Percentiles rank a stretch among this genome's conserved stretches.
phyloP scores from a whole-genome alignment of 2,797 vertebrate genomes.

The Schizothorax lantsangensis region DNA sequence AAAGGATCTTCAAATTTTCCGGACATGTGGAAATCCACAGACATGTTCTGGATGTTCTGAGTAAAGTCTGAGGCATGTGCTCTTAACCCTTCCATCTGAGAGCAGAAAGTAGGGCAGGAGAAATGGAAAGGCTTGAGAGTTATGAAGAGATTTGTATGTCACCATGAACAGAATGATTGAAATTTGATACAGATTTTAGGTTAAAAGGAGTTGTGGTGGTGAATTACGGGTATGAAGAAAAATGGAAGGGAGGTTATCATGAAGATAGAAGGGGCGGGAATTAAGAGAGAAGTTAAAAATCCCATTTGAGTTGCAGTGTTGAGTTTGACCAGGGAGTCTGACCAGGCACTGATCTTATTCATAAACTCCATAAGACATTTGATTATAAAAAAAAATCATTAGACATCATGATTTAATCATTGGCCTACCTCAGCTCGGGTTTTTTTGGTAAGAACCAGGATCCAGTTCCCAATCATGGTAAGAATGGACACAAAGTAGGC shows the following conservation, averaged over 20 bases:
- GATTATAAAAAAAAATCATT: not conserved
- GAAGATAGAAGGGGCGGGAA: slow-evolving; percentile 32
- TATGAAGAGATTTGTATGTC: slow-evolving; percentile 51
- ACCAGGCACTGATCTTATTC: slow-evolving; percentile 1
- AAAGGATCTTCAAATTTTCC: slow-evolving; percentile 81
- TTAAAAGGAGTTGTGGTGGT: slow-evolving; percentile 27
- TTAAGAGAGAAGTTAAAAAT: slow-evolving; percentile 19
- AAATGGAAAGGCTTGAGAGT: slow-evolving; percentile 50
- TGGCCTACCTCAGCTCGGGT: slow-evolving; percentile 86
- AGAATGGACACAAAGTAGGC: slow-evolving; percentile 92
- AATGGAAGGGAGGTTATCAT: not conserved
- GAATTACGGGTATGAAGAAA: slow-evolving; percentile 8
- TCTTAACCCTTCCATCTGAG: slow-evolving; percentile 89
- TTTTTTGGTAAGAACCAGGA: slow-evolving; percentile 86
- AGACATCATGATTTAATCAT: not conserved
- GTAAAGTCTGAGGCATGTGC: slow-evolving; percentile 91
- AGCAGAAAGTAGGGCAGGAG: slow-evolving; percentile 42
- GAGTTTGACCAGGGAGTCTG: slow-evolving; percentile 21
- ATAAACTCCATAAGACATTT: slow-evolving; percentile 5
- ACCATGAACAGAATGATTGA: slow-evolving; percentile 38
- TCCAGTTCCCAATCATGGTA: slow-evolving; percentile 92
- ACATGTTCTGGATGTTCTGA: slow-evolving; percentile 87
- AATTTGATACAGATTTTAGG: slow-evolving; percentile 28
- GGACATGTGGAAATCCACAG: slow-evolving; percentile 79
- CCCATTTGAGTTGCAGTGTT: slow-evolving; percentile 17